Percentiles rank a stretch among this genome's conserved stretches.
phyloP scores from a whole-genome alignment of 2,888 invertebrate species.

The Drosophila percnosoma region DNA sequence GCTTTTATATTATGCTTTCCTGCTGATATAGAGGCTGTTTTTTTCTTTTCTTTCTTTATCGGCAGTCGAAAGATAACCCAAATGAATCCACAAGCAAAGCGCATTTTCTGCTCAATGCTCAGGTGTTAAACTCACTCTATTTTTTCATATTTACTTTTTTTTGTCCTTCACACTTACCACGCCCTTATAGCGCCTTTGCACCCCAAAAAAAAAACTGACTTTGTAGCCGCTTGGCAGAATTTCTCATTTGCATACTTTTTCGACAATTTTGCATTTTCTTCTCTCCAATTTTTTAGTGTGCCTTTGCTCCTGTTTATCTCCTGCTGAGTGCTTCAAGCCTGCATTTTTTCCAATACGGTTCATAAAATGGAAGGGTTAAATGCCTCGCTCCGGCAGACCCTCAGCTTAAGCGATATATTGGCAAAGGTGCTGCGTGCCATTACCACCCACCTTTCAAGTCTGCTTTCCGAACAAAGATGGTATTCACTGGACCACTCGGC shows the following conservation, averaged over 20 bases:
- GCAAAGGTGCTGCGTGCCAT: slow-evolving; percentile 9
- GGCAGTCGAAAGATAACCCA: slow-evolving; percentile 43
- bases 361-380: slow-evolving; percentile 48
- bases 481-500: slow-evolving; percentile 4
- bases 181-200: slow-evolving; percentile 11
- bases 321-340: slow-evolving; percentile 51
- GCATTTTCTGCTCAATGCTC: slow-evolving; percentile 66
- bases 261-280: slow-evolving; percentile 67
- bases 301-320: slow-evolving; percentile 49
- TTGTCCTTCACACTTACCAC: slow-evolving; percentile 33
- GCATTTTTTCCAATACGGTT: slow-evolving; percentile 29
- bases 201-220: slow-evolving; percentile 20
- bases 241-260: slow-evolving; percentile 74
- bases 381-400: slow-evolving; percentile 36
- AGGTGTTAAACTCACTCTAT: slow-evolving; percentile 69
- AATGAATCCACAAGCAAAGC: slow-evolving; percentile 55
- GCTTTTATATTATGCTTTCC: slow-evolving; percentile 61
- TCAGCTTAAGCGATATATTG: slow-evolving; percentile 31
- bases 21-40: slow-evolving; percentile 20
- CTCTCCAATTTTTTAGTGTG: slow-evolving; percentile 23
- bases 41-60: slow-evolving; percentile 41
- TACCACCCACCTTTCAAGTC: slow-evolving; percentile 6
- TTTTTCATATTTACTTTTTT: slow-evolving; percentile 53
- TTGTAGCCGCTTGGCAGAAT: slow-evolving; percentile 50
- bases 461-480: background rate